These are phyloP conservation scores for Siderastrea siderea DNA, from an alignment of 92 coral and sea anemone genomes.

Conservation along the genomic window DNA sequence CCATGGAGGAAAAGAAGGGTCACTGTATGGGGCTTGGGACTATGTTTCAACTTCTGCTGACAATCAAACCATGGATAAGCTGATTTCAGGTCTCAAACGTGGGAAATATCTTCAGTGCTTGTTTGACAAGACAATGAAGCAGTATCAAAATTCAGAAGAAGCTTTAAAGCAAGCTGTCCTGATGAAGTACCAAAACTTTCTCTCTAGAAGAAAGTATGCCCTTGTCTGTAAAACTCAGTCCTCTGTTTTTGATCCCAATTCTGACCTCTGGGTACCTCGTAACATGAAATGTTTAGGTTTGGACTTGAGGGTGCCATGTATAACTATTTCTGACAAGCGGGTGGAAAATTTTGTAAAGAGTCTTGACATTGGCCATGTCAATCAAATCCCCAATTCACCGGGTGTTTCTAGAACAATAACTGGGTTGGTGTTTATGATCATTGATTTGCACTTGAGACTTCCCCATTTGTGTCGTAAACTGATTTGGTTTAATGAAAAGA, in stretches of 20 bases:
- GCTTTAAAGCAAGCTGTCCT: too few species aligned
- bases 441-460: conserved; percentile 54
- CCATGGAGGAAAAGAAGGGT: conserved; percentile 27
- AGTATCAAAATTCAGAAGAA: too few species aligned
- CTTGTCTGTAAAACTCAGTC: too few species aligned
- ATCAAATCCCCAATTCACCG: conserved; percentile 2
- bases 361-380: conserved; percentile 11
- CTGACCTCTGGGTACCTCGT: conserved; percentile 12
- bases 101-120: too few species aligned
- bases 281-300: conserved; percentile 14
- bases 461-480: conserved; percentile 30
- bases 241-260: conserved; percentile 7
- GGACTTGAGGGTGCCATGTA: not conserved
- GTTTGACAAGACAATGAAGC: too few species aligned
- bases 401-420: conserved; percentile 60
- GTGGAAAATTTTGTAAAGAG: conserved; percentile 13
- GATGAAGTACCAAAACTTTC: too few species aligned
- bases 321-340: conserved; percentile 11
- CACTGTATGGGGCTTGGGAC: too few species aligned
- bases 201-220: too few species aligned
- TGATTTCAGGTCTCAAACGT: too few species aligned
- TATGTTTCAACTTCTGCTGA: too few species aligned
- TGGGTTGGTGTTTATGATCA: conserved; percentile 56
- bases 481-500: conserved; percentile 62
- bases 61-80: too few species aligned